phyloP scores from a whole-genome alignment of 2,113 vertebrate genomes.

The Poicephalus gulielmi region DNA sequence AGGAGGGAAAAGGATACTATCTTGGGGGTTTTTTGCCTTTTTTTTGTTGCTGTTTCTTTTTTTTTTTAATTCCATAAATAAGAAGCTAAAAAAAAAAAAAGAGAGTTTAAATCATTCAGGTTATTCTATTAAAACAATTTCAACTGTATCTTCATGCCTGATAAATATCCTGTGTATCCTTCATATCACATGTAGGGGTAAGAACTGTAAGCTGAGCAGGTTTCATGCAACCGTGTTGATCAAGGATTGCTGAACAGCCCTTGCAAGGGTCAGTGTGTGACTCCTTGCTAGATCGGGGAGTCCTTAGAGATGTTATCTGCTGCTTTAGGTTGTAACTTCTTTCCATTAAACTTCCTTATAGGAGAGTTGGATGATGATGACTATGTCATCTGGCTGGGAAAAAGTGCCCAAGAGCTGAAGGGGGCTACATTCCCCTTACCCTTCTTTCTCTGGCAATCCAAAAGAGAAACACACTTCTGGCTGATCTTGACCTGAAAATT shows the following conservation, averaged over 20 bases:
- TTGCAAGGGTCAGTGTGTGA: background rate
- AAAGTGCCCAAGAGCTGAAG: background rate
- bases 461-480: background rate
- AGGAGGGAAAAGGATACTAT: background rate
- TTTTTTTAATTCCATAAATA: background rate
- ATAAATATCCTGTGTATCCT: fast-evolving
- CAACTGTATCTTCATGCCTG: background rate
- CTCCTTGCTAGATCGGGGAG: background rate
- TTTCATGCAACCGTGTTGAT: background rate
- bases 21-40: fast-evolving
- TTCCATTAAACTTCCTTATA: background rate
- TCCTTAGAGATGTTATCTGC: background rate
- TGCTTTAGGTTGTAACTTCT: background rate
- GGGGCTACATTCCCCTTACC: background rate
- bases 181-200: fast-evolving
- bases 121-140: background rate
- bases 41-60: background rate
- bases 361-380: background rate
- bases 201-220: background rate
- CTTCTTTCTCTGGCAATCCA: background rate
- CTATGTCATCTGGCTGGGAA: background rate
- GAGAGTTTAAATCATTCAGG: background rate
- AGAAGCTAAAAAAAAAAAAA: background rate
- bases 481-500: background rate
- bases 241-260: background rate